Conservation (phyloP, 2,888 invertebrate species). For the Xylota sylvarum region DNA sequence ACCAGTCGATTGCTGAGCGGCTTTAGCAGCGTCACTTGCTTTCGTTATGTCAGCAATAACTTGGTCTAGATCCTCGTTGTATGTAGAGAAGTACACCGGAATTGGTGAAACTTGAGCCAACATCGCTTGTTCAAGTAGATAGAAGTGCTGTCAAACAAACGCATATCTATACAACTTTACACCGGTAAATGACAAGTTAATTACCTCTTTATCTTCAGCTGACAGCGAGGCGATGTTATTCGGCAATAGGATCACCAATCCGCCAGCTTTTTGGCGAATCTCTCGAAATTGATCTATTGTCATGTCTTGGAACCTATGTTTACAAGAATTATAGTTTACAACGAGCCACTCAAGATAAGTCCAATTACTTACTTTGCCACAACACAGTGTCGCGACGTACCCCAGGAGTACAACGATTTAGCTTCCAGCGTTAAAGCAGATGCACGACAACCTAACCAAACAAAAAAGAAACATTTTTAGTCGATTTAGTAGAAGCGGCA, state of each 20-base stretch:
- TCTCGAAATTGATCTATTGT: slow-evolving; percentile 91
- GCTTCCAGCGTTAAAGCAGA: slow-evolving; percentile 95
- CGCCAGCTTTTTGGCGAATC: slow-evolving; percentile 92
- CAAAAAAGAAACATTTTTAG: slow-evolving; percentile 45
- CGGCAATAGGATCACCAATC: slow-evolving; percentile 93
- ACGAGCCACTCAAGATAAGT: neutral
- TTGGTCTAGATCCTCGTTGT: slow-evolving; percentile 90
- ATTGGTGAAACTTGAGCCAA: slow-evolving; percentile 91
- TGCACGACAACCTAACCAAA: slow-evolving; percentile 91
- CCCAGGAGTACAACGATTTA: slow-evolving; percentile 93
- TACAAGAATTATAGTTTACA: slow-evolving; percentile 10
- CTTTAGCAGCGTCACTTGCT: slow-evolving; percentile 74
- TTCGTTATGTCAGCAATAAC: slow-evolving; percentile 91
- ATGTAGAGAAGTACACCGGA: slow-evolving; percentile 94
- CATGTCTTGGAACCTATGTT: slow-evolving; percentile 90
- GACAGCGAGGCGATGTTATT: slow-evolving; percentile 88
- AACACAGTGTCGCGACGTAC: slow-evolving; percentile 95
- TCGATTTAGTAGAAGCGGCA: neutral
- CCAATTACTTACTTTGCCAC: slow-evolving; percentile 87
- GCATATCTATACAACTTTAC: no score
- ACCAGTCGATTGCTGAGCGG: slow-evolving; percentile 34
- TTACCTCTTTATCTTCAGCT: slow-evolving; percentile 89
- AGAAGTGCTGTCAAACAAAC: slow-evolving; percentile 87
- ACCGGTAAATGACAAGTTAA: neutral
- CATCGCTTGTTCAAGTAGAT: slow-evolving; percentile 92